These are phyloP conservation scores for Conomelus anceps DNA, from an alignment of 2,888 invertebrate species.

Conservation along the genomic window DNA sequence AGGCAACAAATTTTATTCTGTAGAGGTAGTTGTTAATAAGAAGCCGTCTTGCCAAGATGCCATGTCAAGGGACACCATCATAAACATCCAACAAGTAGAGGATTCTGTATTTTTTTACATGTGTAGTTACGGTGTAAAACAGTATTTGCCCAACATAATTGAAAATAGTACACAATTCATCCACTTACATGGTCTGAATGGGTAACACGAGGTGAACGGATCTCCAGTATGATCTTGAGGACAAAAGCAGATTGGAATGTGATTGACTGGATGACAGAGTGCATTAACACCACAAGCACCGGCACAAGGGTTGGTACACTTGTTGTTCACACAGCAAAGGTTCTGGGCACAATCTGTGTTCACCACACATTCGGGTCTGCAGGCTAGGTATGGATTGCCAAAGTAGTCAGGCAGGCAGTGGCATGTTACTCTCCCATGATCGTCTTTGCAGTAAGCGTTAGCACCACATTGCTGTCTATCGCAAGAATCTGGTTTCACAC, in stretches of 20 bases:
- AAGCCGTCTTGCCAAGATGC: no score
- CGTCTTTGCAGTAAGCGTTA: conserved; percentile 62
- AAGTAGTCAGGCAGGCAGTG: conserved; percentile 66
- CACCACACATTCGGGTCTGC: conserved; percentile 72
- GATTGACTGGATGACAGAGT: conserved; percentile 63
- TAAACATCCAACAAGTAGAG: no score
- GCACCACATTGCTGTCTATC: conserved; percentile 54
- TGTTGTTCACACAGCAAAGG: conserved; percentile 67
- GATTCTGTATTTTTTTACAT: no score
- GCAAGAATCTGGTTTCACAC: conserved; percentile 45
- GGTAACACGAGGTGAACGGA: conserved; percentile 65
- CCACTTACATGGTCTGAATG: conserved; percentile 37
- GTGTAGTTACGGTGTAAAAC: no score
- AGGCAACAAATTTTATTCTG: no score
- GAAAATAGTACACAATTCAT: neutral
- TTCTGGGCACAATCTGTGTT: conserved; percentile 69
- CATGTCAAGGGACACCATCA: no score
- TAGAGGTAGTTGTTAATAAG: no score
- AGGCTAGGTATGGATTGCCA: conserved; percentile 72
- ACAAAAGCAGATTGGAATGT: conserved; percentile 72
- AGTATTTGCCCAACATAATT: no score
- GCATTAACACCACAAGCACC: conserved; percentile 70
- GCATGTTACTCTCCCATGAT: conserved; percentile 59
- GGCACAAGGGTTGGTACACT: conserved; percentile 68
- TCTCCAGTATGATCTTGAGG: conserved; percentile 63